phyloP scores from a whole-genome alignment of 64 coral and sea anemone genomes.

The Anthopleura sola region DNA sequence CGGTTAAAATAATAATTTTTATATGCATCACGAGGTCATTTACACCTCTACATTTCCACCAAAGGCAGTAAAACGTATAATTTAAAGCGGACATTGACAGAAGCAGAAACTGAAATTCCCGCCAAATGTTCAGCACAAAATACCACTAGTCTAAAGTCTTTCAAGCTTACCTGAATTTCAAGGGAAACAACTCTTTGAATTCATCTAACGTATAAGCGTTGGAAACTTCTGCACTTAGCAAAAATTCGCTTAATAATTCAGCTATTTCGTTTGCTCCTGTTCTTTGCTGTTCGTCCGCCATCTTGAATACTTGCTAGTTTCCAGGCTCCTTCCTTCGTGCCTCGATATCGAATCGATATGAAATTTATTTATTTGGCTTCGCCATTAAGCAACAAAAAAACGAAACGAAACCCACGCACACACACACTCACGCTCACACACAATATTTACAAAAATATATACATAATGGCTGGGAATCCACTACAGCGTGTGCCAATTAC shows the following conservation, averaged over 20 bases:
- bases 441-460: too few relatives aligned
- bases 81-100: too few relatives aligned
- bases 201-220: constrained; percentile 41
- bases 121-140: not conserved
- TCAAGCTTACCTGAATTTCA: constrained; percentile 24
- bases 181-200: constrained; percentile 40
- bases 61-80: not conserved
- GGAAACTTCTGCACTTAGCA: constrained; percentile 18
- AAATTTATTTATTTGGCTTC: too few relatives aligned
- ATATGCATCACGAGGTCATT: too few relatives aligned
- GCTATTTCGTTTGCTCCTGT: not conserved
- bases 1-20: too few relatives aligned
- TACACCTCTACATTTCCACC: too few relatives aligned
- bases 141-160: not conserved
- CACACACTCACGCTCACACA: too few relatives aligned
- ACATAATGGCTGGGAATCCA: too few relatives aligned
- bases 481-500: too few relatives aligned
- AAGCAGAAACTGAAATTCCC: not conserved
- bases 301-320: not conserved
- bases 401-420: too few relatives aligned
- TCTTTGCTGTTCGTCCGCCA: not conserved
- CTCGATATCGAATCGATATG: not conserved
- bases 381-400: too few relatives aligned
- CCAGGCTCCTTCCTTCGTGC: not conserved
- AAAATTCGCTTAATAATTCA: constrained; percentile 19